Evolutionary conservation across 2,888 invertebrate species (phyloP), one percentile per base, ranked within the genome.

Genomic region (Zeuzera pyrina): DNA sequence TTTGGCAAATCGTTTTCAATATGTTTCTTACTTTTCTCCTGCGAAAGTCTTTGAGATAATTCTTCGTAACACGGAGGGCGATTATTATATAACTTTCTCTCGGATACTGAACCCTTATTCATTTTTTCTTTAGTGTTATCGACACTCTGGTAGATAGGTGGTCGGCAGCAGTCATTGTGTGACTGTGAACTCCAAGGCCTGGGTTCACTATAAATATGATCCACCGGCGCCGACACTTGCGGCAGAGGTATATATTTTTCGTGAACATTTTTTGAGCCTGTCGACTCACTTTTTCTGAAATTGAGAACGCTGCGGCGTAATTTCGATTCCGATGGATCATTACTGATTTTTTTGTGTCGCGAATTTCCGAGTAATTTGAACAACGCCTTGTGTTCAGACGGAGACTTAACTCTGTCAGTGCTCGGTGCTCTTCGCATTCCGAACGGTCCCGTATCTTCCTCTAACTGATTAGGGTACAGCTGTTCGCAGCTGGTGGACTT

Each of bases 401-500:
- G 67, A 2, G 66, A 56, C 37, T 84, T 81, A 29, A 84, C 66
- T 27, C 84, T 65, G 39, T 84, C 84, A 2, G 81, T 71, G 52
- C 84, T 84, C n/a, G 84, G 84, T 1, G 83, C 81, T 35, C 74
- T 61, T 7, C 78, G 71, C 62, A 84, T 71, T 4, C 65, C 71
- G 41, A 65, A 77, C 7, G 73, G 61, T 3, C 68, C 71, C 3
- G 58, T 41, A 11, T 79, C 76, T 11, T 78, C 76, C 25, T 72
- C 71, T 1, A 63, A 54, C 13, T 59, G 52, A 36, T 74, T 66
- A 13, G 83, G 79, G 41, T 79, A 84, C 22, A 84, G 57, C 51
- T 84, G 84, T 35, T 84, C 84, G 39, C 83, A 84, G 56, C 84
- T 84, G 12, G 79, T 83, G 5, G 84, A 84, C 47, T 81, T 79